phyloP scores from a whole-genome alignment of 1,140 invertebrate species.

The Eueides isabella region DNA sequence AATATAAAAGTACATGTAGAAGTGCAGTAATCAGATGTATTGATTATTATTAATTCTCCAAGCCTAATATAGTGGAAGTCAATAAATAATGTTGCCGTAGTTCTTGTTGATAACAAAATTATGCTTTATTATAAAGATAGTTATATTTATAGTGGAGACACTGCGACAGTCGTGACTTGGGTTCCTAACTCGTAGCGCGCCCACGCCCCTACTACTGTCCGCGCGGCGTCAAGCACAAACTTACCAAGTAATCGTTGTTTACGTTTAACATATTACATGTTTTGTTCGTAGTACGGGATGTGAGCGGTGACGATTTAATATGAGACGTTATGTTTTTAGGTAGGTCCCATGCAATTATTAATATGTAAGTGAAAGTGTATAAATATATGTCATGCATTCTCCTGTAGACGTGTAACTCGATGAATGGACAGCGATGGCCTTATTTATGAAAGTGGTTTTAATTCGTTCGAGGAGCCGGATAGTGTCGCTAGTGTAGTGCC shows the following conservation, averaged over 20 bases:
- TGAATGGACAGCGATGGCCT: constrained; percentile 64
- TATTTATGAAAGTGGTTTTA: constrained; percentile 54
- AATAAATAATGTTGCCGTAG: constrained; percentile 76
- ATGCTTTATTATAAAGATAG: constrained; percentile 77
- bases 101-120: constrained; percentile 75
- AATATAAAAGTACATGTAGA: background rate
- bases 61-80: constrained; percentile 68
- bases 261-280: constrained; percentile 50
- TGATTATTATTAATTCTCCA: constrained; percentile 62
- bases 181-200: constrained; percentile 65
- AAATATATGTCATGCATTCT: constrained; percentile 72
- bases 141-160: constrained; percentile 74
- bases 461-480: constrained; percentile 39
- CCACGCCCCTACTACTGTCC: constrained; percentile 2
- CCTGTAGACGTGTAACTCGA: constrained; percentile 59
- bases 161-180: constrained; percentile 62
- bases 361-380: constrained; percentile 79
- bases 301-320: constrained; percentile 35
- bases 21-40: constrained; percentile 1
- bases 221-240: constrained; percentile 73
- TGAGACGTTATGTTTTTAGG: constrained; percentile 75
- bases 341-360: constrained; percentile 79
- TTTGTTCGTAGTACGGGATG: constrained; percentile 54
- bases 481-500: constrained; percentile 72
- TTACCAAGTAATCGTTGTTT: constrained; percentile 68